phyloP scores from a whole-genome alignment of 2,888 invertebrate species.

The Antitype chi region DNA sequence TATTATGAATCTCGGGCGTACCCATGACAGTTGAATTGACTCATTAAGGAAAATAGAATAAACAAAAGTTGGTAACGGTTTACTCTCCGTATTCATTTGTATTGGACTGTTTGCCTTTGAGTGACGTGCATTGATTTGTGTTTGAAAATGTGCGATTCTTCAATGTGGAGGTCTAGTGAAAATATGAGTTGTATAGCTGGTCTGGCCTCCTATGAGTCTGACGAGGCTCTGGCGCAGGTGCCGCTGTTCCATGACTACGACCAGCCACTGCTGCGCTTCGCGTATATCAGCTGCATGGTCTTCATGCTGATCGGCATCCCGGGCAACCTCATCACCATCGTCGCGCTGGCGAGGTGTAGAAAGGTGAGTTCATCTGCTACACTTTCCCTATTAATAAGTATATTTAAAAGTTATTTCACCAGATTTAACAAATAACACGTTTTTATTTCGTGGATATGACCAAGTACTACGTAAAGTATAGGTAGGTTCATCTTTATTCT shows the following conservation, averaged over 20 bases:
- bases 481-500: neutral
- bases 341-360: constrained; percentile 93
- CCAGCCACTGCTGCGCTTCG: constrained; percentile 93
- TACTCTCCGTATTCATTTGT: constrained; percentile 75
- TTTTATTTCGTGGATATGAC: neutral
- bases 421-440: neutral
- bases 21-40: constrained; percentile 78
- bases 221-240: constrained; percentile 78
- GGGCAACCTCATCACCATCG: constrained; percentile 94
- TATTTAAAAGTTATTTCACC: neutral
- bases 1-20: constrained; percentile 74
- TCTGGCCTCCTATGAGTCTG: constrained; percentile 73
- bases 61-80: constrained; percentile 70
- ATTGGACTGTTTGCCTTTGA: constrained; percentile 72
- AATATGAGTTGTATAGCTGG: constrained; percentile 56
- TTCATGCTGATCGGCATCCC: constrained; percentile 95
- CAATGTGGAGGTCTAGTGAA: constrained; percentile 34
- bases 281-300: constrained; percentile 92
- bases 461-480: neutral
- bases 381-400: neutral
- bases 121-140: constrained; percentile 57
- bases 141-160: constrained; percentile 52
- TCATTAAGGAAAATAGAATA: constrained; percentile 83
- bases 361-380: constrained; percentile 90
- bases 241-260: constrained; percentile 92